A percentile compares a stretch with the other conserved stretches of the same genome.
phyloP scores from a whole-genome alignment of 2,113 vertebrate species.

The Columba janthina region DNA sequence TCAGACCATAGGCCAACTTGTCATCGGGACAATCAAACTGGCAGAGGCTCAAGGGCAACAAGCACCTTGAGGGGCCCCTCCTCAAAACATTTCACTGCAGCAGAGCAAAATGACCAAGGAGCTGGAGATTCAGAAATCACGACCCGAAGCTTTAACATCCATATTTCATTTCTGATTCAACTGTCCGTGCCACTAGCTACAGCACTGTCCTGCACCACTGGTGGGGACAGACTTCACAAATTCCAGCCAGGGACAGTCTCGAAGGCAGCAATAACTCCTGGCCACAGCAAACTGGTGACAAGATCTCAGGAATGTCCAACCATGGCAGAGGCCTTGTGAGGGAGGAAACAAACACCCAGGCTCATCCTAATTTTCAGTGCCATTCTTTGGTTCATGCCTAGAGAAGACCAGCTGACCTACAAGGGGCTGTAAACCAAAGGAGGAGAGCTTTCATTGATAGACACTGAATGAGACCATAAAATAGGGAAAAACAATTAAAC shows the following conservation, averaged over 20 bases:
- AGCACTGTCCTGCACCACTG: background rate
- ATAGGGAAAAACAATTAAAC: fast-evolving
- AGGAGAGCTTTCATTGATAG: background rate
- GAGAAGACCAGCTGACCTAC: background rate
- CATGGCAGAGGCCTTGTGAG: background rate
- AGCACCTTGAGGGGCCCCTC: background rate
- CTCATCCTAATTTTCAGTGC: background rate
- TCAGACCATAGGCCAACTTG: background rate
- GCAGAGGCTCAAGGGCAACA: background rate
- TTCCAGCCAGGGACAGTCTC: background rate
- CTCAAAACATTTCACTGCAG: background rate
- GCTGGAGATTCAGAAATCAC: background rate
- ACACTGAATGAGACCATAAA: background rate
- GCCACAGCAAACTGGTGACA: background rate
- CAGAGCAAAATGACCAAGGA: background rate
- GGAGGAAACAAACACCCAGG: background rate
- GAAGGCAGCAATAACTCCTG: background rate
- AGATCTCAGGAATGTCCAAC: background rate
- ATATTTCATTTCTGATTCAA: background rate
- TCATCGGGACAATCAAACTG: background rate
- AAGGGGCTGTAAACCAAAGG: background rate
- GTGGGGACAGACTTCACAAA: background rate
- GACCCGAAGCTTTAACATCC: background rate
- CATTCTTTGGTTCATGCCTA: background rate
- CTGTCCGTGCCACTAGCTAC: background rate